Evolutionary conservation across 2,797 vertebrate genomes (phyloP).

Genomic region (Linurgus olivaceus): DNA sequence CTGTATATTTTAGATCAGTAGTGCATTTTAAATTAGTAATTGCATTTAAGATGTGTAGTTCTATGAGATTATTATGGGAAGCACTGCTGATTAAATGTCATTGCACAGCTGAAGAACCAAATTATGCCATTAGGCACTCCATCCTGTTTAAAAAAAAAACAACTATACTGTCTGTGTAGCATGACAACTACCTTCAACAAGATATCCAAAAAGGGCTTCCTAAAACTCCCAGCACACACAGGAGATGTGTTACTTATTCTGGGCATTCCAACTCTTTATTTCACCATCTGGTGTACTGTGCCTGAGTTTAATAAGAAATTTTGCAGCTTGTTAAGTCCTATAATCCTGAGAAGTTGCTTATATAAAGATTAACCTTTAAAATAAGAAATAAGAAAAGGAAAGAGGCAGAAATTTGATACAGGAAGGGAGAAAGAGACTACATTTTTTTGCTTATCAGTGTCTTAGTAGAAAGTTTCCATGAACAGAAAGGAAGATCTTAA

Average conservation of each 20-base stretch:
- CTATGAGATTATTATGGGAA: neutral
- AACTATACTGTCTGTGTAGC: neutral
- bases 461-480: neutral
- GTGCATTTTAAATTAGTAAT: constrained; percentile 18
- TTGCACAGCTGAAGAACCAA: constrained; percentile 43
- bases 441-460: neutral
- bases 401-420: neutral
- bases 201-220: neutral
- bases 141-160: constrained; percentile 4
- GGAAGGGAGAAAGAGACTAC: neutral
- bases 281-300: constrained; percentile 24
- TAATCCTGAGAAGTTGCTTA: neutral
- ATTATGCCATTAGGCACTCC: constrained; percentile 13
- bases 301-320: constrained; percentile 35
- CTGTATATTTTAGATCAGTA: neutral
- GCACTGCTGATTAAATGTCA: constrained; percentile 46
- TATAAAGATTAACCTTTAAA: constrained; percentile 54
- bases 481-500: neutral
- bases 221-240: neutral
- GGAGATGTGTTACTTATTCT: constrained; percentile 22
- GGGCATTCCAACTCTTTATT: constrained; percentile 36
- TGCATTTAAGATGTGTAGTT: constrained; percentile 24
- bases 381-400: neutral
- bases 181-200: constrained; percentile 34
- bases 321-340: neutral